Conservation (phyloP, 2,888 invertebrate genomes). For the Hartigia nigra region DNA sequence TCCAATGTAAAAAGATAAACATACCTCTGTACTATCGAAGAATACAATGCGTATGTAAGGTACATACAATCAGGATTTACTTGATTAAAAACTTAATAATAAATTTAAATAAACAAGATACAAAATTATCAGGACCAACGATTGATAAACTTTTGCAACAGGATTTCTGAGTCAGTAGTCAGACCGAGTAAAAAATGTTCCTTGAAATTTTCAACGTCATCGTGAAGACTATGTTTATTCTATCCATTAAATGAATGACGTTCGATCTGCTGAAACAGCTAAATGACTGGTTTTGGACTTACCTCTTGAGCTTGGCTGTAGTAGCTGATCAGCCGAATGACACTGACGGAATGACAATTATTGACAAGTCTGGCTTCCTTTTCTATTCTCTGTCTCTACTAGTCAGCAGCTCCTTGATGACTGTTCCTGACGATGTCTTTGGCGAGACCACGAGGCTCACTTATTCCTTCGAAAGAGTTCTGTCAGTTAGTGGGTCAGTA, state of each 20-base stretch:
- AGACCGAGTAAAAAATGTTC: not conserved
- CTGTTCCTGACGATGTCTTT: conserved; percentile 34
- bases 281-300: not conserved
- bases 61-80: not conserved
- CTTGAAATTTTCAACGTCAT: not conserved
- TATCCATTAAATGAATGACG: not conserved
- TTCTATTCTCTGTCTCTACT: conserved; percentile 31
- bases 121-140: not conserved
- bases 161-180: not conserved
- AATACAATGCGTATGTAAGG: too few relatives aligned
- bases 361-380: not conserved
- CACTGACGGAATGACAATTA: not conserved
- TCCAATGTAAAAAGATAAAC: not conserved
- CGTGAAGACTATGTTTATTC: not conserved
- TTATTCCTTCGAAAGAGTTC: conserved; percentile 50
- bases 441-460: conserved; percentile 30
- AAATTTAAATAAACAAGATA: too few relatives aligned
- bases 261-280: not conserved
- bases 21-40: not conserved
- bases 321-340: not conserved
- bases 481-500: conserved; percentile 64
- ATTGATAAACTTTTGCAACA: not conserved
- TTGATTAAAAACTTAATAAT: too few relatives aligned
- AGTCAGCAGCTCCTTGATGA: conserved; percentile 43
- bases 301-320: not conserved